Evolutionary conservation across 2,113 vertebrate genomes (phyloP).

Genomic region (Rhinopithecus roxellana): DNA sequence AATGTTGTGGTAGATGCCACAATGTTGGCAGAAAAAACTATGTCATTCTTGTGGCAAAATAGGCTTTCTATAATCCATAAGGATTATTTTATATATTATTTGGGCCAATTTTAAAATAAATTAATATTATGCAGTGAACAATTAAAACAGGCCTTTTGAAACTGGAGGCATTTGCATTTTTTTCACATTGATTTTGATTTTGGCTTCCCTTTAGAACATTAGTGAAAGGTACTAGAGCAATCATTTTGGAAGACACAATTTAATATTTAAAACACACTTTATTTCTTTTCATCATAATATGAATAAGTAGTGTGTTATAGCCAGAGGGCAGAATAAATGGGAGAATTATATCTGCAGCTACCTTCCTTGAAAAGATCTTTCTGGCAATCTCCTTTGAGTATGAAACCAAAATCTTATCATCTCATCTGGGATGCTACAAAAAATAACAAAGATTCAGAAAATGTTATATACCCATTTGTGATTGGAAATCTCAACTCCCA

Average conservation of each 20-base stretch:
- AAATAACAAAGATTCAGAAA: not conserved
- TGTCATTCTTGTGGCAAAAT: not conserved
- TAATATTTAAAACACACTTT: not conserved
- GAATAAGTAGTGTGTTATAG: not conserved
- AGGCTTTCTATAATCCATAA: not conserved
- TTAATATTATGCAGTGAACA: not conserved
- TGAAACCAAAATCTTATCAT: not conserved
- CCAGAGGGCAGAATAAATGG: not conserved
- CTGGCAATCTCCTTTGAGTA: not conserved
- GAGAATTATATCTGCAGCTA: not conserved
- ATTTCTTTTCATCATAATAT: not conserved
- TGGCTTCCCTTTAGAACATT: not conserved
- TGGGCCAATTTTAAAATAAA: not conserved
- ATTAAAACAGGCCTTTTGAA: not conserved
- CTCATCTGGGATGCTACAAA: not conserved
- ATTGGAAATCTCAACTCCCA: not conserved
- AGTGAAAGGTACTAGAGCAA: not conserved
- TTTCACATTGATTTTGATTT: constrained; percentile 12
- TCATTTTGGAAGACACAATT: not conserved
- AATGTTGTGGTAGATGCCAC: not conserved
- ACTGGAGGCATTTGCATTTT: not conserved
- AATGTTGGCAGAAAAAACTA: not conserved
- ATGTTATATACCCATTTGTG: not conserved
- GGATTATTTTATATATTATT: not conserved
- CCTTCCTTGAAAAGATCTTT: not conserved